These are phyloP conservation scores for Melanaphis sacchari DNA, from an alignment of 1,140 invertebrate genomes.

Conservation along the genomic window DNA sequence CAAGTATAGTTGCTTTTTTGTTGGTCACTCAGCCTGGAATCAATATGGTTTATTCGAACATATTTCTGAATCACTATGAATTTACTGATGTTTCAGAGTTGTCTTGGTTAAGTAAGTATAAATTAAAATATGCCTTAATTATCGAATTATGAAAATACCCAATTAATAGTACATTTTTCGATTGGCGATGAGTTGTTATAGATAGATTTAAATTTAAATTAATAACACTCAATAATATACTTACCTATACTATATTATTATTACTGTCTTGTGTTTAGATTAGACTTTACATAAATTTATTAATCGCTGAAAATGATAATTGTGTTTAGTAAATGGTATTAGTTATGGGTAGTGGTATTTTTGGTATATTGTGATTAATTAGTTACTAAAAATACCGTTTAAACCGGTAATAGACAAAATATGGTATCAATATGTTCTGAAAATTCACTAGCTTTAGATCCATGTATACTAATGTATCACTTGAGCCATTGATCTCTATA, in stretches of 20 bases:
- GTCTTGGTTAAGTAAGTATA: slow-evolving; percentile 60
- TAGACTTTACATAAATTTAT: not conserved
- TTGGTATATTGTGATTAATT: not conserved
- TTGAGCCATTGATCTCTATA: not conserved
- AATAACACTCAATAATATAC: not conserved
- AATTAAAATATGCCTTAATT: not conserved
- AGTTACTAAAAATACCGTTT: not conserved
- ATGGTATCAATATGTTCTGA: not conserved
- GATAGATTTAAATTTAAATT: not conserved
- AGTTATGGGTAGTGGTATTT: not conserved
- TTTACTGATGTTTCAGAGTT: slow-evolving; percentile 55
- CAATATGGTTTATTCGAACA: slow-evolving; percentile 60
- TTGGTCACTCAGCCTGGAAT: slow-evolving; percentile 60
- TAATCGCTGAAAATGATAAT: not conserved
- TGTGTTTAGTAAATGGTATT: not conserved
- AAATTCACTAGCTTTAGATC: not conserved
- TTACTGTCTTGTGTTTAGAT: not conserved
- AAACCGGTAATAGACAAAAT: not conserved
- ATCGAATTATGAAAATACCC: not conserved
- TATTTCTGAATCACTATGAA: slow-evolving; percentile 60
- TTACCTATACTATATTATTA: not conserved
- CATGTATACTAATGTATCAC: not conserved
- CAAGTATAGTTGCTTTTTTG: slow-evolving; percentile 57
- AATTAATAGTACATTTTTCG: not conserved
- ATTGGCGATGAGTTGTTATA: not conserved